Evolutionary conservation across 1,140 invertebrate species (phyloP), one percentile per base, ranked within the genome.

Genomic region (Aplysia californica): DNA sequence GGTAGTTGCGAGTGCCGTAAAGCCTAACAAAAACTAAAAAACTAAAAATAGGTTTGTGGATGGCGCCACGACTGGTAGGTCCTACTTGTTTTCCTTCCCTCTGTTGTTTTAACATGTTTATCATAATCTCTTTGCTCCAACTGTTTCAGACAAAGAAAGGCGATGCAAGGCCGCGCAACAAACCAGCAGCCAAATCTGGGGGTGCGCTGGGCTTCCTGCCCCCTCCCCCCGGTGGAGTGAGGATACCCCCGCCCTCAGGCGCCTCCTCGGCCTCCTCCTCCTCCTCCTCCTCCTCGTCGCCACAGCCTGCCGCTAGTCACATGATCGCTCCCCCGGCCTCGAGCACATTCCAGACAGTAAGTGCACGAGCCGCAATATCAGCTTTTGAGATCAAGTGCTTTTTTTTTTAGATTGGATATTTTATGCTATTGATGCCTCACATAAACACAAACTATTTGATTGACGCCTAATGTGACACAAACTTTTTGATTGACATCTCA

Each of bases 121-220:
- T 36, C 5, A n/a, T 50, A 29, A 61, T 38, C 26, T 21, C 36
- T 68, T 39, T n/a, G 39, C 4, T 68, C 36, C 56, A 55, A 2
- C 75, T 86, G 76, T 79, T 86, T 56, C 82, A 96, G 95, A 82
- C 96, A 96, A 93, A 97, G 96, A 92, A 96, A 91, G 94, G 95
- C 10, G 93, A 93, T 81, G 91, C 83, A 33, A 80, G 76, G 35
- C 74, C 87, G 33, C 83, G 93, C 88, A 87, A 93, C 80, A 92
- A 93, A 86, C 90, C 93, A 86, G 33, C 61, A 33, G 61, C 44
- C 26, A 90, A 93, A 84, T 85, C 91, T 78, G 69, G 85, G 85
- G 71, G 75, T 21, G 85, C 85, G 26, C 86, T 89, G 56, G 93
- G 93, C 31, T 86, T 84, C 33, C 76, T 87, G 10, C 81, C 87